Percentiles rank a stretch among this genome's conserved stretches.
Evolutionary conservation across 2,797 vertebrate species (phyloP).

Genomic region (Peromyscus nudipes): DNA sequence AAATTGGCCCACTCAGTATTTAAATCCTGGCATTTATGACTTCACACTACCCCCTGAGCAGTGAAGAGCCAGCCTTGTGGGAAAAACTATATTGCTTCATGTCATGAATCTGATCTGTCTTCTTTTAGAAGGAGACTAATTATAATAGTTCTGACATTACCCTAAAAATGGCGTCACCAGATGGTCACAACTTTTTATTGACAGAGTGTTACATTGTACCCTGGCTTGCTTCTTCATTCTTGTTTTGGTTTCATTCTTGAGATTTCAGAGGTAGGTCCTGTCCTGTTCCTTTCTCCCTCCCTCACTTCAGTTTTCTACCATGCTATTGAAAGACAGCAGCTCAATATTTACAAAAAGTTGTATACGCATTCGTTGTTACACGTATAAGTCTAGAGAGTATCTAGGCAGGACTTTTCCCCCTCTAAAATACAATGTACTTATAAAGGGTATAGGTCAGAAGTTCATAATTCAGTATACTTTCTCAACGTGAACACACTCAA

Average conservation of each 20-base stretch:
- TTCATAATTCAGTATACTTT: neutral
- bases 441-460: neutral
- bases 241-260: neutral
- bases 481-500: neutral
- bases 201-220: neutral
- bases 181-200: neutral
- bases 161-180: neutral
- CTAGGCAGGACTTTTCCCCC: neutral
- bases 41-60: neutral
- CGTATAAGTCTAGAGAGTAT: constrained; percentile 39
- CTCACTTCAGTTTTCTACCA: neutral
- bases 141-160: constrained; percentile 26
- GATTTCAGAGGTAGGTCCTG: constrained; percentile 6
- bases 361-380: neutral
- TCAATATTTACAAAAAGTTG: neutral
- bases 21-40: neutral
- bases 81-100: neutral
- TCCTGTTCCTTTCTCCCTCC: neutral
- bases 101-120: neutral
- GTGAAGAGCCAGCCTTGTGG: neutral
- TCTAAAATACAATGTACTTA: neutral
- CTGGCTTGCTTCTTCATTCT: neutral
- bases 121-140: neutral
- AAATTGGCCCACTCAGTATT: neutral
- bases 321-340: neutral